Evolutionary conservation across 1,140 invertebrate species (phyloP).

Genomic region (Aradophagus sp.): DNA sequence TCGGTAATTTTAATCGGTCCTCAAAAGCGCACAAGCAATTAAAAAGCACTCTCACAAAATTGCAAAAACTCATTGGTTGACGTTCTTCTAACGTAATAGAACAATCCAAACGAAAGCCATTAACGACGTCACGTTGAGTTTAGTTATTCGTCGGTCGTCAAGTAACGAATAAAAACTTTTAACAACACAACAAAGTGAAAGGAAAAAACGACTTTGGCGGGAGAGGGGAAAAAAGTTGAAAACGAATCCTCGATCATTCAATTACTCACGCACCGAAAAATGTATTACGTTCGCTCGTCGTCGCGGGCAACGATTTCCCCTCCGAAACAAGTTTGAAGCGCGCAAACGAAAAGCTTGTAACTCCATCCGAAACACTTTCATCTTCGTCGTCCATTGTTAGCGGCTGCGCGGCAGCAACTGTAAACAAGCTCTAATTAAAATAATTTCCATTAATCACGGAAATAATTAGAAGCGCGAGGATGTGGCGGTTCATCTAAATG

Average conservation of each 20-base stretch:
- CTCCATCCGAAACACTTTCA: conserved; percentile 27
- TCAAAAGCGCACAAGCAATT: too few relatives aligned
- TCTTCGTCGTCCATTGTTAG: conserved; percentile 25
- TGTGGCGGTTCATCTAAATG: conserved; percentile 29
- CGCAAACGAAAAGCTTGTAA: conserved; percentile 7
- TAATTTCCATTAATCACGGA: conserved; percentile 49
- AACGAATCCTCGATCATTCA: not conserved
- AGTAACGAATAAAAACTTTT: too few relatives aligned
- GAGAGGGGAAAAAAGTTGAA: too few relatives aligned
- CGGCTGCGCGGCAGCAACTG: conserved; percentile 6
- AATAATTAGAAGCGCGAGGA: conserved; percentile 42
- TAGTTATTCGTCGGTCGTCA: too few relatives aligned
- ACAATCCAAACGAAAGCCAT: too few relatives aligned
- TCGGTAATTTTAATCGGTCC: too few relatives aligned
- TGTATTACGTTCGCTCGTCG: not conserved
- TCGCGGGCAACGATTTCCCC: not conserved
- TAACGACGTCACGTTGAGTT: too few relatives aligned
- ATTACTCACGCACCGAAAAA: not conserved
- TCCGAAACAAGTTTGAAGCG: conserved; percentile 14
- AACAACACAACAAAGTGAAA: too few relatives aligned
- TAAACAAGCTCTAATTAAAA: conserved; percentile 52
- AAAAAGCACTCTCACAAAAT: too few relatives aligned
- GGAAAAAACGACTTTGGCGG: too few relatives aligned
- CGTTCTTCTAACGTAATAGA: too few relatives aligned
- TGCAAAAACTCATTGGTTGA: too few relatives aligned